Evolutionary conservation across 2,113 vertebrate genomes (phyloP), one percentile per base, ranked within the genome.

Genomic region (Tylochromis polylepis): DNA sequence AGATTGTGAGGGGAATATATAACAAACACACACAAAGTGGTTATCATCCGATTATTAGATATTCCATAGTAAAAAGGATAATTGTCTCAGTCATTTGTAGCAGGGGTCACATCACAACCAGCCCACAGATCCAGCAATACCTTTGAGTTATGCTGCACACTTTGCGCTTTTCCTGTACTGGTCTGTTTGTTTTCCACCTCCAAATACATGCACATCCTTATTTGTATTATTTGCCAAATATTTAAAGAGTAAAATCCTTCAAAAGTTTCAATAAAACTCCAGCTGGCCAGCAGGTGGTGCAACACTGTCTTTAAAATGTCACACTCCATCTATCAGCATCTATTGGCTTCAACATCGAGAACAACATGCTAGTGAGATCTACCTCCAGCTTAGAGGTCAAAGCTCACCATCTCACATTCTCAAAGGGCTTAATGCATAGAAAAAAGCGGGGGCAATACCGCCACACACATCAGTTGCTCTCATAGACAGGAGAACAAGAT

Each of bases 21-120:
- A 38, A 41, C 46, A 87, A 91, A 91, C 85, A 94, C 91, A 91
- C 92, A 92, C 80, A 89, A 77, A 86, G 85, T 85, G 75, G 89
- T 92, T 88, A 91, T 82, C 70, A 84, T 70, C 85, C 38, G 58
- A 88, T 94, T 91, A 89, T 67, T 80, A 79, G 86, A 79, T 90
- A 60, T 88, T 90, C 8, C 31, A 2, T 34, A 78, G 82, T 81
- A 70, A 91, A 75, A 86, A 81, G 90, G 87, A 94, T 94, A 89
- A 94, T 90, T 90, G 89, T 93, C 93, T 77, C 62, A 87, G 81
- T 18, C 36, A 18, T 62, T 91, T 90, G 56, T 59, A 86, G 89
- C 79, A 79, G 51, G 67, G 79, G 70, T 92, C 70, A 43, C 75
- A 70, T 34, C 5, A 49, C 53, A 77, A 24, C 49, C 38, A 75